These are phyloP conservation scores for Phrynocephalus guinanensis DNA, from an alignment of 2,797 vertebrate species.

Conservation along the genomic window DNA sequence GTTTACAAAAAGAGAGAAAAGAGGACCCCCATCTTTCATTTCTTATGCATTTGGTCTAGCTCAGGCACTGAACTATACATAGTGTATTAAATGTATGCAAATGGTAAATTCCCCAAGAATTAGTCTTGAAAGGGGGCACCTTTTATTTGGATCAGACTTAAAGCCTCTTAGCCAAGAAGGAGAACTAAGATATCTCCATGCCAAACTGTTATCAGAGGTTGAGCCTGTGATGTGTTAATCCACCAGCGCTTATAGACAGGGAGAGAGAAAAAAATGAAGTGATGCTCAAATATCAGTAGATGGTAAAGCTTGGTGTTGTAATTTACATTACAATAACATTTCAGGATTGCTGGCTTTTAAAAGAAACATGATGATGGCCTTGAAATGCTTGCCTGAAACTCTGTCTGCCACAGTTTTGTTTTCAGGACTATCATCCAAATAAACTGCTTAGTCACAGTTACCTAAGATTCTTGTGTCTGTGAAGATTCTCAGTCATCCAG, in stretches of 20 bases:
- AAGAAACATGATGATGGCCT: constrained; percentile 11
- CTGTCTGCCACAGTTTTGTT: constrained; percentile 11
- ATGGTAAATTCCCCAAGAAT: background rate
- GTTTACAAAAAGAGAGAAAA: background rate
- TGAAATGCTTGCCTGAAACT: constrained; percentile 13
- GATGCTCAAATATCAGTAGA: constrained; percentile 19
- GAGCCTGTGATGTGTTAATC: constrained; percentile 2
- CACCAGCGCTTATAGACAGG: constrained; percentile 21
- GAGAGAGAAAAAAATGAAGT: background rate
- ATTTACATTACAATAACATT: constrained; percentile 20
- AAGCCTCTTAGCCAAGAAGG: background rate
- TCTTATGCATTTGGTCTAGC: background rate
- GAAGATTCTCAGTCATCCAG: too few species aligned
- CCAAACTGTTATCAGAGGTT: constrained; percentile 27
- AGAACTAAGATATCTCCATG: background rate
- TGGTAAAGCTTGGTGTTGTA: constrained; percentile 8
- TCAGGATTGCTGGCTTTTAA: constrained; percentile 21
- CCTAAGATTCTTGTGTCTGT: background rate
- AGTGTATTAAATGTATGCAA: background rate
- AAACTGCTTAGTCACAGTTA: constrained; percentile 62
- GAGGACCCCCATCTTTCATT: background rate
- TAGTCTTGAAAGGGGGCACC: background rate
- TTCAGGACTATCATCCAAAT: background rate
- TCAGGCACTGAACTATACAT: background rate
- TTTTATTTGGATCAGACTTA: constrained; percentile 1